These are phyloP conservation scores for Noctuana brunneofusca DNA, from an alignment of 2,888 invertebrate genomes.

Conservation along the genomic window DNA sequence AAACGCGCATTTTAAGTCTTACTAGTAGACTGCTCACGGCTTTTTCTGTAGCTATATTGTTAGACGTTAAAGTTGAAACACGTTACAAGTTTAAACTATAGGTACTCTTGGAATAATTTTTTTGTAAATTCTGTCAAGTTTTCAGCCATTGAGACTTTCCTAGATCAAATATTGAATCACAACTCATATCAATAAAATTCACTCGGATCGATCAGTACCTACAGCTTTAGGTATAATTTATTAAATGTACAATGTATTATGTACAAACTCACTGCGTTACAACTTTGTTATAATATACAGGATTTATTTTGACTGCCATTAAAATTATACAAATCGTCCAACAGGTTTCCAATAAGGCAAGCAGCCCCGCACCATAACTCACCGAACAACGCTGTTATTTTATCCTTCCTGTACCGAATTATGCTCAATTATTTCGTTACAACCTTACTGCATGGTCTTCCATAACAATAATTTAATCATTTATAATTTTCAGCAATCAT, in stretches of 20 bases:
- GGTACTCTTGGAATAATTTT: too few relatives aligned
- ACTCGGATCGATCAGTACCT: too few relatives aligned
- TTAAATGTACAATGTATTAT: too few relatives aligned
- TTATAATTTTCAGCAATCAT: not conserved
- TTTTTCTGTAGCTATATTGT: too few relatives aligned
- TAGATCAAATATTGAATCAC: too few relatives aligned
- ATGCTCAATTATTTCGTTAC: constrained; percentile 8
- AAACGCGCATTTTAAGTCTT: not conserved
- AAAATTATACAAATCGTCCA: constrained; percentile 37
- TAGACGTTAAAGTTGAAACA: too few relatives aligned
- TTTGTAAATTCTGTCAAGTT: too few relatives aligned
- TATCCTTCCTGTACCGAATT: constrained; percentile 15
- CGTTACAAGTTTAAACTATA: too few relatives aligned
- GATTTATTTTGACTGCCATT: constrained; percentile 35
- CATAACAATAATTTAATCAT: constrained; percentile 3
- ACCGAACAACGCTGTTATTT: constrained; percentile 13
- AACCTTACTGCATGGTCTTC: not conserved
- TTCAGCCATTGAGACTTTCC: too few relatives aligned
- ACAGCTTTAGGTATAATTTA: too few relatives aligned
- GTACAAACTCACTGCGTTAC: not conserved
- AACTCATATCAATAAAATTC: too few relatives aligned
- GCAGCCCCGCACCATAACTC: constrained; percentile 25
- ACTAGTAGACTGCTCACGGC: not conserved
- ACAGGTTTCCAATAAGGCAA: constrained; percentile 29
- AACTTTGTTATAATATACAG: not conserved